Base-by-base conservation (phyloP, 2,888 invertebrate species). In the Acholoe squamosa region DNA sequence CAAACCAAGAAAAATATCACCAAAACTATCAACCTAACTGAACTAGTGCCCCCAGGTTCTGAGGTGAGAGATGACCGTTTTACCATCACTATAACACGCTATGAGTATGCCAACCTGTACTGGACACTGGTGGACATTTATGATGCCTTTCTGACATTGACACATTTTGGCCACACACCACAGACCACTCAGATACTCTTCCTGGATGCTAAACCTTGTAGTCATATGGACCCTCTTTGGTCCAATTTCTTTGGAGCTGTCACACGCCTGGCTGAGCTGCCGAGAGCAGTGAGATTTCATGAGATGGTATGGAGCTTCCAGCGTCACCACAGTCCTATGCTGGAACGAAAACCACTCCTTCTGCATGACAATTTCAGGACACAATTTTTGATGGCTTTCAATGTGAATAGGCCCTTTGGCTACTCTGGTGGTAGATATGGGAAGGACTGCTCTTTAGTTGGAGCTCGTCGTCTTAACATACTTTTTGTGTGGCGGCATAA, bases 401-500 rank as follows among this genome's bases (percentile, higher is more conserved):
- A 89, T 0, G 91, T 94, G 12, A 12, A 84, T 0, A 71, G 80
- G 5, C 71, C 86, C 19, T 91, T 91, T 3, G 52, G 19, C 0
- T 84, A 93, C 22, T 90, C 94, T 91, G 95, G 95, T 91, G 52
- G 91, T 10, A 91, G 92, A 16, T 52, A 31, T 22, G 56, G 31
- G 14, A 86, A 52, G 19, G 54, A 86, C 52, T 86, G 86, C 28
- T 43, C 84, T 25, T 43, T 43, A 3, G n/a, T 28, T 54, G 19
- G 54, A n/a, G 16, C 0, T 10, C 56, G 25, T 3, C 52, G 54
- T 12, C 90, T 95, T 10, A 92, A 91, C 7, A 92, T 95, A 19
- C 88, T 95, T 22, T 93, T 95, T 89, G 93, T 95, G 22, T 95
- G 95, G 95, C 92, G 96, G 28, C 92, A 93, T 0, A 94, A 95